Evolutionary conservation across 2,113 vertebrate species (phyloP).

Genomic region (Platichthys stellatus): DNA sequence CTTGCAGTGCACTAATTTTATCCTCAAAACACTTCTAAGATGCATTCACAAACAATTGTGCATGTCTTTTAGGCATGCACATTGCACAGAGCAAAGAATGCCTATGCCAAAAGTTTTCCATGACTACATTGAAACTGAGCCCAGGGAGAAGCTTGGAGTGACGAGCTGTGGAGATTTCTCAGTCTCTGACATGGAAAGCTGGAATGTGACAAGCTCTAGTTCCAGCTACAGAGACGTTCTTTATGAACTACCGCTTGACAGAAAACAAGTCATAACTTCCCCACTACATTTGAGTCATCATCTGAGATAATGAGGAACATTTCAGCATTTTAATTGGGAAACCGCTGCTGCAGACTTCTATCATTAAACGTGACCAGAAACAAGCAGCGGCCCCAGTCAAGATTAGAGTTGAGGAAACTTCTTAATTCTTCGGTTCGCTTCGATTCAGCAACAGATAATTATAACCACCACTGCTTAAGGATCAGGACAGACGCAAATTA

Average conservation of each 20-base stretch:
- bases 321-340: background rate
- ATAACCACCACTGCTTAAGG: too few relatives aligned
- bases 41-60: background rate
- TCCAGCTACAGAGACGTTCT: background rate
- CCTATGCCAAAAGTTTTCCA: background rate
- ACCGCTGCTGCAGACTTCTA: background rate
- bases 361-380: background rate
- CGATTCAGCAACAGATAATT: too few relatives aligned
- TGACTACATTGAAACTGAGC: slow-evolving; percentile 11
- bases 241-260: background rate
- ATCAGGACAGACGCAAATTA: too few relatives aligned
- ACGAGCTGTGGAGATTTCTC: slow-evolving; percentile 29
- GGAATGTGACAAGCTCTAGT: slow-evolving; percentile 1
- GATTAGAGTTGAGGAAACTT: too few relatives aligned
- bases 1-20: background rate
- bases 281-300: background rate
- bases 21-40: background rate
- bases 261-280: background rate
- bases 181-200: slow-evolving; percentile 2
- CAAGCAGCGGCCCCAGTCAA: too few relatives aligned
- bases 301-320: background rate
- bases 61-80: background rate
- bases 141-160: slow-evolving; percentile 21
- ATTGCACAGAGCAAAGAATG: background rate
- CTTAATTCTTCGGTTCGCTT: too few relatives aligned